Percentiles rank a stretch among this genome's conserved stretches.
phyloP scores from a whole-genome alignment of 2,888 invertebrate species.

The Ornithoptera alexandrae region DNA sequence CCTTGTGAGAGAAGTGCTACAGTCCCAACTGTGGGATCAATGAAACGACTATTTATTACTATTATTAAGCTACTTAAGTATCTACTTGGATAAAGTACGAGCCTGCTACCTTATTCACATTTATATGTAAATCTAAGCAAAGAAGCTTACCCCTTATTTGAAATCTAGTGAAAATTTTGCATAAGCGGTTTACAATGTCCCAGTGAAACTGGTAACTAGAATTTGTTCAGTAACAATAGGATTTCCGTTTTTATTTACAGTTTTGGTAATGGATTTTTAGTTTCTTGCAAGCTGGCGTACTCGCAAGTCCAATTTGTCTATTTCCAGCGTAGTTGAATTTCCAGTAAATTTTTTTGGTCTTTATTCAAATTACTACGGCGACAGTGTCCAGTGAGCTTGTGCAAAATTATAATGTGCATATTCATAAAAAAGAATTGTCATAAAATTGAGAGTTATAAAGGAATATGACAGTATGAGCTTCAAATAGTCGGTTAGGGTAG shows the following conservation, averaged over 20 bases:
- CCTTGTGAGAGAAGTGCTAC: no score
- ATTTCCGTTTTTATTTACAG: conserved; percentile 6
- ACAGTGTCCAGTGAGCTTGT: background rate
- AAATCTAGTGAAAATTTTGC: conserved; percentile 3
- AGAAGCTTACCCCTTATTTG: conserved; percentile 3
- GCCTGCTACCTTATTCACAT: background rate
- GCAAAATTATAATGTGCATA: no score
- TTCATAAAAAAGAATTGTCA: no score
- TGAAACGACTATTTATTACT: no score
- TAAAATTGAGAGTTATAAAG: no score
- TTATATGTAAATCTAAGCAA: conserved; percentile 7
- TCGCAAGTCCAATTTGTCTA: conserved; percentile 2
- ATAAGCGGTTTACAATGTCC: conserved; percentile 7
- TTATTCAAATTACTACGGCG: background rate
- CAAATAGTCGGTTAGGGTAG: no score
- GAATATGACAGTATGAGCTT: no score
- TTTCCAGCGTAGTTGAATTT: conserved; percentile 1
- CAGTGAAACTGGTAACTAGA: background rate
- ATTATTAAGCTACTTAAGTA: no score
- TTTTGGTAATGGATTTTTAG: conserved; percentile 12
- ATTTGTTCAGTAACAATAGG: conserved; percentile 3
- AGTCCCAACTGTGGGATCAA: no score
- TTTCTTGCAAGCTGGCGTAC: conserved; percentile 17
- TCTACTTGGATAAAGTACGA: background rate
- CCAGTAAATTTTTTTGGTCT: background rate